phyloP scores from a whole-genome alignment of 1,140 invertebrate genomes.

The Himalopsyche phryganea region DNA sequence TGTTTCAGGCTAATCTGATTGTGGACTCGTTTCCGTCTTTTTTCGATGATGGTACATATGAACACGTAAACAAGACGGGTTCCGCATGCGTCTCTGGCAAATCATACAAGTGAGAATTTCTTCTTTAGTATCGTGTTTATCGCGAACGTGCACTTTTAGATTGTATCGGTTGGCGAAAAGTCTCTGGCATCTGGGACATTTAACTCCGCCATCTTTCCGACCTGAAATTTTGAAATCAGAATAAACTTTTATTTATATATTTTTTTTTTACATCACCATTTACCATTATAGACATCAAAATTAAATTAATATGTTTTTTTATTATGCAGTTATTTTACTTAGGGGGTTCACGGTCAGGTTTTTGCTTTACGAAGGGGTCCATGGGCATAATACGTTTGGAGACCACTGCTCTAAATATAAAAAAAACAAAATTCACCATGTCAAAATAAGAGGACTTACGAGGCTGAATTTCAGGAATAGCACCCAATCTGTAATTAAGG shows the following conservation, averaged over 20 bases:
- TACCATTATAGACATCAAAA: no score
- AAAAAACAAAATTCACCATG: no score
- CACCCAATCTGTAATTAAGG: not conserved
- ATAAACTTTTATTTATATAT: no score
- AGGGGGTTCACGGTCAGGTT: no score
- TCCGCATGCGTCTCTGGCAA: constrained; percentile 57
- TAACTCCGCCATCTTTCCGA: constrained; percentile 38
- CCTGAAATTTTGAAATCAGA: not conserved
- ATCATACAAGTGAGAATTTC: constrained; percentile 54
- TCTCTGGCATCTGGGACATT: constrained; percentile 56
- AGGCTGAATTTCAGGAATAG: not conserved
- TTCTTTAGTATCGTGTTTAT: constrained; percentile 56
- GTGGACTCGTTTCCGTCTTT: constrained; percentile 29
- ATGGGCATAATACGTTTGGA: no score
- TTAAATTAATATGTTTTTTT: no score
- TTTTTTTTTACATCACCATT: no score
- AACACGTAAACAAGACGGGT: constrained; percentile 56
- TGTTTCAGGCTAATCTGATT: no score
- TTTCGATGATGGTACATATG: constrained; percentile 60
- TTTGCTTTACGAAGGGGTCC: no score
- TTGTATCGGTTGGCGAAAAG: constrained; percentile 62
- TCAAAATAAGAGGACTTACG: no score
- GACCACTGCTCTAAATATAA: no score
- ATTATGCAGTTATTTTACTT: no score
- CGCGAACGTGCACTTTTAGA: constrained; percentile 58